Percentiles rank a stretch among this genome's conserved stretches.
Conservation (phyloP, 2,797 vertebrate species). For the Pagetopsis macropterus region DNA sequence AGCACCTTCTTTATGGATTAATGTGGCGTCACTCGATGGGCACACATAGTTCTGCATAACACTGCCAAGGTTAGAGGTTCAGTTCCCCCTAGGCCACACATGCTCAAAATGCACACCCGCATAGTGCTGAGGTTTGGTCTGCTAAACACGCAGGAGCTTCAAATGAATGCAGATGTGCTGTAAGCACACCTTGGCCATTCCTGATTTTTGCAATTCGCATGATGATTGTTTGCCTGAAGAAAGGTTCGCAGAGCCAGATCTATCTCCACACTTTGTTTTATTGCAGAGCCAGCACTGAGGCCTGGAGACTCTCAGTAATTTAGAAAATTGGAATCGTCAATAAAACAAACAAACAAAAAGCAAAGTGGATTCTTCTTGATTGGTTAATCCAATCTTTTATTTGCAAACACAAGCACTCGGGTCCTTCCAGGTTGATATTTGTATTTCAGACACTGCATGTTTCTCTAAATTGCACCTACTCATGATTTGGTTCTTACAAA, state of each 20-base stretch:
- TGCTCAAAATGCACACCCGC: conserved; percentile 26
- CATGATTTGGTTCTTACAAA: background rate
- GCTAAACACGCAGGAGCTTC: conserved; percentile 33
- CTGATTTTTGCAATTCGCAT: conserved; percentile 35
- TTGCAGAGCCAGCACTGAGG: background rate
- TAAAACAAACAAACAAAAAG: conserved; percentile 45
- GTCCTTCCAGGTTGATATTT: conserved; percentile 20
- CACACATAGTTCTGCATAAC: conserved; percentile 20
- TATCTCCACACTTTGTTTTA: too few relatives aligned
- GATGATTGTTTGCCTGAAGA: conserved; percentile 46
- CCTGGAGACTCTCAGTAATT: conserved; percentile 39
- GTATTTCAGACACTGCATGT: conserved; percentile 24
- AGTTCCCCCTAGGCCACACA: conserved; percentile 40
- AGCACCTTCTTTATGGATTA: conserved; percentile 50
- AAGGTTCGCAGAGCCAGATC: too few relatives aligned
- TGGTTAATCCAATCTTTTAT: conserved; percentile 25
- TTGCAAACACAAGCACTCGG: conserved; percentile 34
- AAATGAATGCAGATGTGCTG: conserved; percentile 57
- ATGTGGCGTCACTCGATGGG: conserved; percentile 41
- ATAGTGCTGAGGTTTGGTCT: conserved; percentile 27
- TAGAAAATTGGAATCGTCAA: conserved; percentile 42
- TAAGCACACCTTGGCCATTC: conserved; percentile 36
- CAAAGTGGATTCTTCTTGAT: conserved; percentile 28
- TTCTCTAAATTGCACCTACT: conserved; percentile 5
- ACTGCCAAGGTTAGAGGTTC: conserved; percentile 56